phyloP scores from a whole-genome alignment of 2,888 invertebrate species.

The Euspilapteryx auroguttella region DNA sequence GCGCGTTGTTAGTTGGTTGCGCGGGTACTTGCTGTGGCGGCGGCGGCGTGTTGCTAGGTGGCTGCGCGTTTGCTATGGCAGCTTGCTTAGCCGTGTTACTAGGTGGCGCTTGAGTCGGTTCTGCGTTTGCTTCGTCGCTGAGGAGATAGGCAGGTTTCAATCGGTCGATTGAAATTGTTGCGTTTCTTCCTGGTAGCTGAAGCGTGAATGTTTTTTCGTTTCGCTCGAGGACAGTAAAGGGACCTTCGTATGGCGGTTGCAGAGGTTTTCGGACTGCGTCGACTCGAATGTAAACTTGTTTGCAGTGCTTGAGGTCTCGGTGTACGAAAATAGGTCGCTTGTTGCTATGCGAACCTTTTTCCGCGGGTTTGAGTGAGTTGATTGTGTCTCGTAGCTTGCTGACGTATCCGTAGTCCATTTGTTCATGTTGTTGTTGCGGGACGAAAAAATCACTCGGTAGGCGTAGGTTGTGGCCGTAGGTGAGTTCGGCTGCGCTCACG shows the following conservation, averaged over 20 bases:
- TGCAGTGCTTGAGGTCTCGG: neutral
- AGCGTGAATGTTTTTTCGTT: neutral
- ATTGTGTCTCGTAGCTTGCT: neutral
- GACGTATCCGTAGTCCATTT: neutral
- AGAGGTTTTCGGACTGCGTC: neutral
- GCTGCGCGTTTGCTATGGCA: no score
- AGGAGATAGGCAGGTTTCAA: neutral
- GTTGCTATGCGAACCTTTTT: neutral
- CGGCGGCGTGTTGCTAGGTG: no score
- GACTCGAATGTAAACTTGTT: neutral
- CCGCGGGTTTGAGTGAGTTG: neutral
- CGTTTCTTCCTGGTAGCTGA: neutral
- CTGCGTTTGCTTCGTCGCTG: no score
- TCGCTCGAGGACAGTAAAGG: neutral
- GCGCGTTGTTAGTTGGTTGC: no score
- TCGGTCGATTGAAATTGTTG: neutral
- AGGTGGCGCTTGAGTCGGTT: no score
- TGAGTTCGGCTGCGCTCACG: constrained; percentile 7
- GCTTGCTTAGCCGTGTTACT: no score
- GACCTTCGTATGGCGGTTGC: neutral
- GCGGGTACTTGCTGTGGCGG: no score
- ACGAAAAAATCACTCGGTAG: constrained; percentile 10
- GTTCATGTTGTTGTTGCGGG: no score
- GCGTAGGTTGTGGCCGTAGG: constrained; percentile 8
- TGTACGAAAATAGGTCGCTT: neutral